Evolutionary conservation across 2,888 invertebrate genomes (phyloP), one percentile per base, ranked within the genome.

Genomic region (Periphyllus acericola): DNA sequence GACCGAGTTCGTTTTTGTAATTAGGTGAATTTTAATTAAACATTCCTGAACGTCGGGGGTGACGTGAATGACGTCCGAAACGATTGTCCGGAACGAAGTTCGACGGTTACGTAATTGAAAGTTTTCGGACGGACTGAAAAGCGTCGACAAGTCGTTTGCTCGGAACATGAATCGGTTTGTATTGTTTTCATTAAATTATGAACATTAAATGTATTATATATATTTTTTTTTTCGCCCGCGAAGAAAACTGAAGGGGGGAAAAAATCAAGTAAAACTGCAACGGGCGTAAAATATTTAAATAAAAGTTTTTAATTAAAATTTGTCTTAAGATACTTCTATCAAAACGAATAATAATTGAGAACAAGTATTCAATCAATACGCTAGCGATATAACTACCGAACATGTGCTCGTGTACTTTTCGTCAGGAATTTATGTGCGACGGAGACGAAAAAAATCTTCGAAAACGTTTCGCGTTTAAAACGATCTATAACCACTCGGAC

Each of bases 11-110:
- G 81, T 87, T 84, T n/a, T 87, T 81, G 87, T 87, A 87, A 87
- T 87, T 81, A 81, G 87, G 87, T 81, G 87, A 87, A 87, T 87
- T 87, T 87, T 87, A 87, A 87, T 87, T 87, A 87, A 87, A 87
- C 79, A 87, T 87, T 87, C 87, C 80, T 60, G 86, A 81, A 87
- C 60, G 81, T 9, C n/a, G 71, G 32, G 68, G 74, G 80, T 40
- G 71, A 72, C 32, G 79, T 74, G 87, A 87, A 87, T 87, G 80
- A 87, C 87, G 87, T 79, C 80, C 87, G n/a, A 81, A 87, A 80
- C 87, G 87, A 81, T 75, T 72, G 79, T 87, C 87, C 81, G 81
- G 81, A 75, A 74, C 74, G 80, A 60, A 80, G 87, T 87, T 87
- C 87, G 87, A 87, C 87, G 87, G 79, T 87, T 74, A 32, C 55